Evolutionary conservation across 2,888 invertebrate genomes (phyloP).

Genomic region (Cosmopolites sordidus): DNA sequence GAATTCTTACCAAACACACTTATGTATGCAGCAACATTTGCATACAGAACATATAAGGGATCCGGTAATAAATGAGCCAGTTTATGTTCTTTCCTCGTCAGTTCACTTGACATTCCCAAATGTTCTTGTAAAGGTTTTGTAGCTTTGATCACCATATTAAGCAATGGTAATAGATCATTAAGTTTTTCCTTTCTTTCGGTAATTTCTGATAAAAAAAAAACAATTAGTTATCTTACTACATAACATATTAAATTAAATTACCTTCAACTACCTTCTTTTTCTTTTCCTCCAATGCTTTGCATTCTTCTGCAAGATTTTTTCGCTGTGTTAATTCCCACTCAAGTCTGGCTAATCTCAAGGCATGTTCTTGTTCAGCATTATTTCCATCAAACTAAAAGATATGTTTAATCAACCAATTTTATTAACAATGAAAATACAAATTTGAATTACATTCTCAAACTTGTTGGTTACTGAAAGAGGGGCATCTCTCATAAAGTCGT

Average conservation of each 20-base stretch:
- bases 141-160: constrained; percentile 66
- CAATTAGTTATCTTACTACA: constrained; percentile 4
- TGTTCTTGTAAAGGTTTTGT: constrained; percentile 89
- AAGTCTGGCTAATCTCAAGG: constrained; percentile 75
- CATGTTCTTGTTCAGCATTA: constrained; percentile 62
- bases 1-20: constrained; percentile 63
- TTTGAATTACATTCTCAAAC: constrained; percentile 36
- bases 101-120: constrained; percentile 74
- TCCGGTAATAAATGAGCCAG: constrained; percentile 72
- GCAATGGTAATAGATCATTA: constrained; percentile 76
- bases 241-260: constrained; percentile 35
- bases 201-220: constrained; percentile 34
- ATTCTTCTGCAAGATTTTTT: constrained; percentile 72
- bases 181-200: constrained; percentile 53
- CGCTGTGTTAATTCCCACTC: constrained; percentile 91
- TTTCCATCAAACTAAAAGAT: constrained; percentile 34
- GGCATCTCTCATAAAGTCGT: constrained; percentile 79
- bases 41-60: constrained; percentile 81
- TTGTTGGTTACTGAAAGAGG: constrained; percentile 53
- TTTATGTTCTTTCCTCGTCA: constrained; percentile 71
- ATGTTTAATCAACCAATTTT: not conserved
- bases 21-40: constrained; percentile 77
- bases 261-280: constrained; percentile 73
- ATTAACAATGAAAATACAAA: not conserved
- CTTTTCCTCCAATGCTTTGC: constrained; percentile 68